Evolutionary conservation across 1,140 invertebrate genomes (phyloP).

Genomic region (Nasonia giraulti): DNA sequence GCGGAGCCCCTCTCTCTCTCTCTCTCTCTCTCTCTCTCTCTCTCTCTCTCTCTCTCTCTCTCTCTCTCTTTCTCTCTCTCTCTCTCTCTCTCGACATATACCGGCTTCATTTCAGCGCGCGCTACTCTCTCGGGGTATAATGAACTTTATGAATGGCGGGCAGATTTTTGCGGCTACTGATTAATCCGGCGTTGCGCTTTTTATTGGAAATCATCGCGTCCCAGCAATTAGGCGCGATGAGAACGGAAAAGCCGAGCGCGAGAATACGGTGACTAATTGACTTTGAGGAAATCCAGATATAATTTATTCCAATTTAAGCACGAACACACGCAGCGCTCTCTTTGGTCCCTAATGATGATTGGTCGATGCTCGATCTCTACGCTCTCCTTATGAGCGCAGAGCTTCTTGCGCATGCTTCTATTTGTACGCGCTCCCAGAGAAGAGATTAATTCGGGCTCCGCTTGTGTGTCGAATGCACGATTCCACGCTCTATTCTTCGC

Average conservation of each 20-base stretch:
- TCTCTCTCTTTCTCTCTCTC: not conserved
- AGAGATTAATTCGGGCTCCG: not conserved
- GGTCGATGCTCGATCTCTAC: not conserved
- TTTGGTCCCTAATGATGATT: slow-evolving; percentile 14
- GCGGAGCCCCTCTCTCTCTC: too few species aligned
- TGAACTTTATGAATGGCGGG: slow-evolving; percentile 23
- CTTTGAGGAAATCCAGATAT: slow-evolving; percentile 16
- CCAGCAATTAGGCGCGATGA: slow-evolving; percentile 13
- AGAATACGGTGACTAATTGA: slow-evolving; percentile 29
- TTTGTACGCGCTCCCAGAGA: not conserved
- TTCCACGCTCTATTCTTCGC: not conserved
- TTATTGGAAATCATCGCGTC: slow-evolving; percentile 1
- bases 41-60: too few species aligned
- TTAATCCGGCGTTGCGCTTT: slow-evolving; percentile 20
- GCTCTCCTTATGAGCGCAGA: not conserved
- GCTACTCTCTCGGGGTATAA: not conserved
- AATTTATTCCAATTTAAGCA: slow-evolving; percentile 36
- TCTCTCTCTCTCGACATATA: not conserved
- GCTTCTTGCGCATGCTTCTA: not conserved
- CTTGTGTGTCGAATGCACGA: not conserved
- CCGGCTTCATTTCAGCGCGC: not conserved
- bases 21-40: not conserved
- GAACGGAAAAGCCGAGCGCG: slow-evolving; percentile 17
- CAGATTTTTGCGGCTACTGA: slow-evolving; percentile 23
- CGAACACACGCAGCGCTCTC: slow-evolving; percentile 17